Evolutionary conservation across 2,113 vertebrate species (phyloP), one percentile per base, ranked within the genome.

Genomic region (Chauna torquata): DNA sequence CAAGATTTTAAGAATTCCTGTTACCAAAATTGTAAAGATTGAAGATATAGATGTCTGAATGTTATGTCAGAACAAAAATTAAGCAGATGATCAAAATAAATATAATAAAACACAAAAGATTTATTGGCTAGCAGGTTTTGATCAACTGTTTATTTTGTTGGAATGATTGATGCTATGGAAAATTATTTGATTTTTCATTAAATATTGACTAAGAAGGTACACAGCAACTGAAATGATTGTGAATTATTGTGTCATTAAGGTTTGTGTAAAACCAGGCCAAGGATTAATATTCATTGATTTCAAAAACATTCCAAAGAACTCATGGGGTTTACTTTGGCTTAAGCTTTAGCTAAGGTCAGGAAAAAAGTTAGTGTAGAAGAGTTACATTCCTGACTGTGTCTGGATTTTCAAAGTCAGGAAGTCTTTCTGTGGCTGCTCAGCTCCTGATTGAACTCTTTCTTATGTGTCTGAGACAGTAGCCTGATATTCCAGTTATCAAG

Each of bases 51-150:
- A 22, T 42, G 5, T 71, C 44, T 62, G 30, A 70, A 8, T 58
- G 7, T 1, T 25, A 49, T 44, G 1, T 50, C 66, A 50, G 24
- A 77, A 77, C 3, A 2, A 2, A 87, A 92, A 87, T 59, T 50
- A 84, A 30, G 6, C 11, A 77, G 3, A 50, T 55, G 34, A 80
- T 80, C 0, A 68, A 93, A 76, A 40, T 12, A 81, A n/a, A 19
- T 65, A 28, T 0, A 50, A 13, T 27, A 55, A 81, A 19, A 2
- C 1, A 12, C 4, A 3, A 70, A 69, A 61, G 0, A n/a, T 61
- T 74, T 61, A 12, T 18, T 59, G 17, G 22, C 7, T 25, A 57
- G 3, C 2, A n/a, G 12, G 4, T 47, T 27, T 69, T 72, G 57
- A 69, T 65, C 14, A 50, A n/a, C 8, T 80, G 2, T 77, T 80